Conservation (phyloP, 2,797 vertebrate genomes). For the Eospalax fontanierii region DNA sequence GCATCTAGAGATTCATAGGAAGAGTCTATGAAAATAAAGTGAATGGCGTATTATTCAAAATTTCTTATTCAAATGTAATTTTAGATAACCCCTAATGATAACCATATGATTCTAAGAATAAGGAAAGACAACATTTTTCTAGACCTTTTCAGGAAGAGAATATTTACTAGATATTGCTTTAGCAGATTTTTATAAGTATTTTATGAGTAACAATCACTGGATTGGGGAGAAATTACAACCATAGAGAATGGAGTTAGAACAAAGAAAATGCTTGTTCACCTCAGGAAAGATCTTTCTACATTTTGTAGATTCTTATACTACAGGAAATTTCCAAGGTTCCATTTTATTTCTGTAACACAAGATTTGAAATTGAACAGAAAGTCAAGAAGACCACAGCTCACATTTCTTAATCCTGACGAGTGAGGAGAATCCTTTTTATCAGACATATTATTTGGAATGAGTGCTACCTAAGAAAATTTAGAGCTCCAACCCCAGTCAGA, state of each 20-base stretch:
- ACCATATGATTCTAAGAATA: not conserved
- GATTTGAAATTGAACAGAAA: not conserved
- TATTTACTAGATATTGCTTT: not conserved
- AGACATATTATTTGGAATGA: slow-evolving; percentile 38
- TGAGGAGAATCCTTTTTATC: not conserved
- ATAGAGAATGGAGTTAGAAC: not conserved
- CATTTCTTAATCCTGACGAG: not conserved
- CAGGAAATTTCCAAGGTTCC: slow-evolving; percentile 16
- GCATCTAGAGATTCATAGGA: not conserved
- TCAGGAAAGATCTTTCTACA: not conserved
- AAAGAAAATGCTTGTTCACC: slow-evolving; percentile 32
- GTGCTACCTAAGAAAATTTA: not conserved
- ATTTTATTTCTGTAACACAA: slow-evolving; percentile 30
- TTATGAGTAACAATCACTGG: slow-evolving; percentile 34
- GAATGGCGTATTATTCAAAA: not conserved
- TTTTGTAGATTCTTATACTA: not conserved
- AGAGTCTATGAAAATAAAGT: slow-evolving; percentile 53
- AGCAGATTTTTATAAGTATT: slow-evolving; percentile 47
- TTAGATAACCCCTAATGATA: not conserved
- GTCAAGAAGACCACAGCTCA: not conserved
- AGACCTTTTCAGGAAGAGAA: not conserved
- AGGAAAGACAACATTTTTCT: slow-evolving; percentile 26
- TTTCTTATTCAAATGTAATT: slow-evolving; percentile 50
- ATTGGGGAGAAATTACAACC: not conserved
- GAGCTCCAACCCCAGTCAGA: not conserved